These are phyloP conservation scores for Drosophila subobscura DNA, from an alignment of 1,140 invertebrate genomes.

Conservation along the genomic window DNA sequence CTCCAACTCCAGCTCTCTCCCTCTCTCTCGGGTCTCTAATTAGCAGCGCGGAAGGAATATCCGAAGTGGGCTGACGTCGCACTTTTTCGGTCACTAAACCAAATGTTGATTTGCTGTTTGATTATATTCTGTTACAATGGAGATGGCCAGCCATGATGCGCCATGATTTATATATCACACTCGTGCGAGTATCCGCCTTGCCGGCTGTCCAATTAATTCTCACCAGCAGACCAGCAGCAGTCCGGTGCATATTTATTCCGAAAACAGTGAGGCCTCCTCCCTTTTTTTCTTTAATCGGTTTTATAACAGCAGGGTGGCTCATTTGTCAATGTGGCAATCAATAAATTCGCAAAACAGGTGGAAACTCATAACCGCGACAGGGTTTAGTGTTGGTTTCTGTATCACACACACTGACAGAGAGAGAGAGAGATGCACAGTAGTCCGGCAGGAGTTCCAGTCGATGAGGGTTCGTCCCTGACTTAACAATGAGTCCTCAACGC, in stretches of 20 bases:
- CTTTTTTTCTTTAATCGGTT: constrained; percentile 75
- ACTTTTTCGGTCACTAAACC: constrained; percentile 21
- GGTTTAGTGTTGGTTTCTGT: constrained; percentile 24
- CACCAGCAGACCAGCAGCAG: constrained; percentile 14
- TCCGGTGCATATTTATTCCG: constrained; percentile 14
- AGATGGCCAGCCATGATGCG: constrained; percentile 12
- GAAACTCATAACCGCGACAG: constrained; percentile 57
- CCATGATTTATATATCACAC: constrained; percentile 56
- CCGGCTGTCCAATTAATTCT: constrained; percentile 57
- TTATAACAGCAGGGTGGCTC: constrained; percentile 68
- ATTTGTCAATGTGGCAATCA: constrained; percentile 80
- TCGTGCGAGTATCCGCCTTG: constrained; percentile 18
- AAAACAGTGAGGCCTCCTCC: constrained; percentile 13
- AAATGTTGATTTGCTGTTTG: constrained; percentile 49
- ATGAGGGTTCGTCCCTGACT: constrained; percentile 43
- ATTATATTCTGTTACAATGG: constrained; percentile 49
- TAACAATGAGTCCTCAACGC: background rate
- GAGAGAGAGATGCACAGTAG: constrained; percentile 18
- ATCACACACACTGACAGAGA: background rate
- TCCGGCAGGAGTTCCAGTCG: constrained; percentile 2
- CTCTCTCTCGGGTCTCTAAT: constrained; percentile 63
- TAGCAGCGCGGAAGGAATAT: constrained; percentile 39
- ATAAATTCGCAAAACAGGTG: constrained; percentile 77
- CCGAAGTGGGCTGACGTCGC: constrained; percentile 20
- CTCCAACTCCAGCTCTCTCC: constrained; percentile 5